These are phyloP conservation scores for Pipistrellus kuhlii DNA, from an alignment of 2,797 vertebrate genomes.

Conservation along the genomic window DNA sequence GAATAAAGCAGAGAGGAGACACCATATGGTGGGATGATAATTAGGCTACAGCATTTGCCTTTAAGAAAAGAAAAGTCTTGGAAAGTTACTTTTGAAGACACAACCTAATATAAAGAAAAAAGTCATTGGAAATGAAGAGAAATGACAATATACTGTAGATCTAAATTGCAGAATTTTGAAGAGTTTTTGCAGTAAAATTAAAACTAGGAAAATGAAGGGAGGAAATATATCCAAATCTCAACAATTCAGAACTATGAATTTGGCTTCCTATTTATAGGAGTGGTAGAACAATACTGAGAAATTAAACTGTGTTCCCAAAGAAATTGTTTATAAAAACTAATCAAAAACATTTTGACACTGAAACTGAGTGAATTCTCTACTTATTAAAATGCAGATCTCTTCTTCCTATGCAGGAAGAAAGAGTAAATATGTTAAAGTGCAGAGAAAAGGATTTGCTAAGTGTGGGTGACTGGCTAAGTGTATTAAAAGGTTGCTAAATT, in stretches of 20 bases:
- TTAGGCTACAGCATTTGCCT: constrained; percentile 73
- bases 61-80: constrained; percentile 74
- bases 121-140: constrained; percentile 58
- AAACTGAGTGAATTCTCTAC: not conserved
- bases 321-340: constrained; percentile 6
- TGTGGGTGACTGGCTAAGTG: not conserved
- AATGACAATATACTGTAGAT: not conserved
- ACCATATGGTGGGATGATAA: constrained; percentile 79
- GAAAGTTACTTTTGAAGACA: constrained; percentile 60
- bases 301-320: not conserved
- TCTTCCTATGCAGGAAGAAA: constrained; percentile 35
- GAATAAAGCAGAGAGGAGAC: constrained; percentile 72
- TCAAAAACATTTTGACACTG: constrained; percentile 17
- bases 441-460: not conserved
- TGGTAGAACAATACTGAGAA: constrained; percentile 4
- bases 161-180: constrained; percentile 29
- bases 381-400: constrained; percentile 37
- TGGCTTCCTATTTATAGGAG: constrained; percentile 37
- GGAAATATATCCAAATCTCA: constrained; percentile 48
- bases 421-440: not conserved
- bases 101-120: constrained; percentile 54
- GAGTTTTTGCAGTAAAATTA: constrained; percentile 51
- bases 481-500: constrained; percentile 21
- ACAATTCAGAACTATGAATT: not conserved
- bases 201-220: constrained; percentile 39